Conservation (phyloP, 2,888 invertebrate genomes). For the Penaeus monodon region DNA sequence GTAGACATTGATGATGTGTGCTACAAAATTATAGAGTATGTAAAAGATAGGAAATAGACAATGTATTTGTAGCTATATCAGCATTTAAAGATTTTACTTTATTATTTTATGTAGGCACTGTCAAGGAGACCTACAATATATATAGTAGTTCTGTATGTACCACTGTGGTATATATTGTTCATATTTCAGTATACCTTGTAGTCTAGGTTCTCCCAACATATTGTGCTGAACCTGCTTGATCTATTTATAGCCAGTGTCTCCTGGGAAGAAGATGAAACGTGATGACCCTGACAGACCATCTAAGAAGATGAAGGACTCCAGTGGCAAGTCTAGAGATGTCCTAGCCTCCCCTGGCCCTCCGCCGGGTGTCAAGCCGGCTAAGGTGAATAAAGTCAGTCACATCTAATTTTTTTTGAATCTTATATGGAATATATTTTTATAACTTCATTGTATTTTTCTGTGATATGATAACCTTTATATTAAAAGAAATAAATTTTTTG, state of each 20-base stretch:
- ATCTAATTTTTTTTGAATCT: neutral
- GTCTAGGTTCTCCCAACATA: neutral
- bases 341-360: slow-evolving; percentile 46
- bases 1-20: too few species aligned
- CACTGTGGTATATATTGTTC: neutral
- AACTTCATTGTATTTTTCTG: too few species aligned
- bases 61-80: too few species aligned
- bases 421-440: neutral
- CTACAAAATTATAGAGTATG: too few species aligned
- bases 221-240: neutral
- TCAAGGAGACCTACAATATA: neutral
- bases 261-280: slow-evolving; percentile 58
- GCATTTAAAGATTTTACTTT: too few species aligned
- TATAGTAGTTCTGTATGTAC: neutral
- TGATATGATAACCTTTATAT: too few species aligned
- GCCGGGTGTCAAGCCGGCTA: slow-evolving; percentile 54
- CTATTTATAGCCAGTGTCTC: slow-evolving; percentile 43
- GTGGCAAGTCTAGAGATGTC: slow-evolving; percentile 56
- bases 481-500: too few species aligned
- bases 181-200: neutral
- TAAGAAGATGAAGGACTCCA: slow-evolving; percentile 63
- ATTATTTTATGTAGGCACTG: neutral
- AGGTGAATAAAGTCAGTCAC: neutral
- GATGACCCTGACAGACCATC: slow-evolving; percentile 58
- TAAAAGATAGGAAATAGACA: too few species aligned